Base-by-base conservation (phyloP, 2,797 vertebrate species). In the Benthosema pterotum region DNA sequence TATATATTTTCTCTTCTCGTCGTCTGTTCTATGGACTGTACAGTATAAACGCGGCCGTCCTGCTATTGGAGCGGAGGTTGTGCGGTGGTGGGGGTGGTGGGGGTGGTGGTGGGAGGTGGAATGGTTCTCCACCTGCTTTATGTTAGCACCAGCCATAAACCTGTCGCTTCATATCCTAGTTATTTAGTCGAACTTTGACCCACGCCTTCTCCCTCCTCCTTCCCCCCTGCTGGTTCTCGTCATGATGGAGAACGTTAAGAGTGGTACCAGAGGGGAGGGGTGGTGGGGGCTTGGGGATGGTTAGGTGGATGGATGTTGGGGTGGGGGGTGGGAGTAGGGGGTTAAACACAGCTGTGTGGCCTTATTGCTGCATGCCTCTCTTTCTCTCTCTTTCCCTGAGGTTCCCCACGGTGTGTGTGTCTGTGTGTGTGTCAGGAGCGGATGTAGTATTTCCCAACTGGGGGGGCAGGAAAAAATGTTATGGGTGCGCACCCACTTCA, bases 141-240 rank as follows among this genome's bases (percentile, higher is more conserved):
- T 74, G 85, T 86, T 83, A 87, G 65, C 71, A 57, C 64, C 53
- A 78, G 71, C 73, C 67, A 42, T 83, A 82, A 89, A 87, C 77
- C 78, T 77, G 84, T 84, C 68, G 52, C 75, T 83, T 68, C 78
- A 73, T 60, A 73, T 80, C 65, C 52, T 68, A 58, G 70, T 69
- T 57, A 80, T 83, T 74, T 69, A 49, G 61, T 69, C 81, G 75
- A 82, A 74, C 78, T 78, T 65, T 73, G 73, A 67, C 73, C 52
- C 50, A 28, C 52, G 56, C 58, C 47, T 49, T 14, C 49, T 61
- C 71, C 52, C 49, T 28, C 49, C 54, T 57, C 47, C 49, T n/a
- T 42, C 63, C 71, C 60, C 75, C 53, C 17, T 54, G 63, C 69
- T 38, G 32, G 32, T 38, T 38, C 74, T 63, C 65, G 75, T 57